Base-by-base conservation (phyloP, 2,888 invertebrate species). In the Dasysyrphus tricinctus region DNA sequence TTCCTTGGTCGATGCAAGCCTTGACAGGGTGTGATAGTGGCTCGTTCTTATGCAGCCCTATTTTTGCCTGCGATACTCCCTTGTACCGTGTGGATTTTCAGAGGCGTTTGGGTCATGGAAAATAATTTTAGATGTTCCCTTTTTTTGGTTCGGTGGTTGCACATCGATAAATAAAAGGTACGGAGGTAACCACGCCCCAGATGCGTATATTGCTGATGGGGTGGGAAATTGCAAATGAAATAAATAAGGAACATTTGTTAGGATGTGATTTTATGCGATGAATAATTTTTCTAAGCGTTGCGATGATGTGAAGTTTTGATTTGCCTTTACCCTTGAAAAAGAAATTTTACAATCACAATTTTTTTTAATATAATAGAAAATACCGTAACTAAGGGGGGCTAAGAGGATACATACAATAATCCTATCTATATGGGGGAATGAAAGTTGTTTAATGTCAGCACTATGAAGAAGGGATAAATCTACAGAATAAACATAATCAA, bases 71-170 rank as follows among this genome's bases (percentile, higher is more conserved):
- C 76, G 81, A 47, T 80, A 87, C 83, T 80, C 88, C 88, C 88
- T 80, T 88, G 82, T 87, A 87, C 83, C 87, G 87, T 83, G 83
- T 82, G 87, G 87, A 87, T 84, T 88, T 75, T 63, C 57, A 88
- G 83, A 88, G 88, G 88, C 88, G 88, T 88, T 88, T 84, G 83
- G 79, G 81, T 82, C 85, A 81, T 79, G 76, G 83, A 88, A 88
- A 88, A 81, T 88, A 84, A 87, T 87, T 87, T 83, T 79, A 65
- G 61, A 83, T 79, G 79, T 87, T 79, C 67, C 76, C 72, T 76
- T 79, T 69, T 29, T 29, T 75, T 49, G 39, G 54, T 73, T 83
- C 51, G 72, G 75, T 87, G 87, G 83, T 87, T 87, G 87, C 87
- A 83, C 80, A 87, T 80, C 83, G 72, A 79, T 83, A 39, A 75